Evolutionary conservation across 2,888 invertebrate genomes (phyloP), one percentile per base, ranked within the genome.

Genomic region (Cataglyphis rosenhaueri): DNA sequence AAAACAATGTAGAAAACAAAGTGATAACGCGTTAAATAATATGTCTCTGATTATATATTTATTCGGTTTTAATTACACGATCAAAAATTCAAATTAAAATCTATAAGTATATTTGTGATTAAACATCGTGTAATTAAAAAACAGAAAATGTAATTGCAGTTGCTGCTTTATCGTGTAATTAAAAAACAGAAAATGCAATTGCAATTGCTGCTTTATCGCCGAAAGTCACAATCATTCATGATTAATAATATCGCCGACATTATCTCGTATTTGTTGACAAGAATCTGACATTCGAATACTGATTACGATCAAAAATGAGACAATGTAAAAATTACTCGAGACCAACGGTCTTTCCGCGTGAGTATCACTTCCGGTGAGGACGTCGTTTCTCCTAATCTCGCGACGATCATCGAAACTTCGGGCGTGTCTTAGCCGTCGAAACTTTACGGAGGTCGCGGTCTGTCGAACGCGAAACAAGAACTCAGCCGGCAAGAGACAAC

Each of bases 391-490:
- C 44, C 59, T 35, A 70, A 79, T 79, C 44, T 35, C 18, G 55
- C 38, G 41, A 41, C 59, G 44, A 70, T 79, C 59, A 79, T 59
- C 59, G 78, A 48, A 79, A 79, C 59, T 79, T 79, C 21, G 70
- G 35, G 32, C 78, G 18, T 79, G 57, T 59, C 59, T 59, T 25
- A 44, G 44, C 57, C 32, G 57, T 59, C 59, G 32, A 38, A 71
- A 86, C 83, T 88, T 85, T 71, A 68, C 65, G 59, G 55, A 61
- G 73, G 83, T 81, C 82, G 65, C 75, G 88, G 82, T 89, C 84
- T 84, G 83, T 76, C 85, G 82, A 89, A 74, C 75, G 64, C 78
- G 88, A 88, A 88, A 86, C 89, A 88, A 85, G 86, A 84, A 79
- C 61, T 81, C 52, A 55, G 25, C 76, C 74, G 75, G 62, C 65